Percentiles rank a stretch among this genome's conserved stretches.
Evolutionary conservation across 1,140 invertebrate genomes (phyloP).

Genomic region (Papilio glaucus): DNA sequence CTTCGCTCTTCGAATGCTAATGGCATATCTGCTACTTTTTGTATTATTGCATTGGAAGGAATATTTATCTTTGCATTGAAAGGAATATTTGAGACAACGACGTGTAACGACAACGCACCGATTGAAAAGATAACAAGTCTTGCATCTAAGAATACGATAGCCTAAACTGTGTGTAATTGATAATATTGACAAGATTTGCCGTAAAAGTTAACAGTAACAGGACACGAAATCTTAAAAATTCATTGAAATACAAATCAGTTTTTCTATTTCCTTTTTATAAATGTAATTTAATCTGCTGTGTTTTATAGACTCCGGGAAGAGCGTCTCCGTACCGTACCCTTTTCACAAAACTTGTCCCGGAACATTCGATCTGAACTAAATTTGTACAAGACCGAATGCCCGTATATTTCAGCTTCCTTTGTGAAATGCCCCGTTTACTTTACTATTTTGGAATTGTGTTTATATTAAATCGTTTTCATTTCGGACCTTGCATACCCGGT

Average conservation of each 20-base stretch:
- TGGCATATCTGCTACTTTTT: too few relatives aligned
- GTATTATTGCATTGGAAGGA: too few relatives aligned
- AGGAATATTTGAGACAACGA: too few relatives aligned
- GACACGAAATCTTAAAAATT: too few relatives aligned
- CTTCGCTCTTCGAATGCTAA: too few relatives aligned
- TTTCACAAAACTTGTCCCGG: slow-evolving; percentile 72
- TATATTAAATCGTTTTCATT: slow-evolving; percentile 68
- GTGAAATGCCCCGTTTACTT: slow-evolving; percentile 73
- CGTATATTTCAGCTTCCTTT: slow-evolving; percentile 71
- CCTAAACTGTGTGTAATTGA: too few relatives aligned
- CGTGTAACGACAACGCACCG: too few relatives aligned
- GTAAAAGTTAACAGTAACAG: too few relatives aligned
- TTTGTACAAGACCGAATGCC: slow-evolving; percentile 71
- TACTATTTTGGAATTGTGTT: slow-evolving; percentile 65
- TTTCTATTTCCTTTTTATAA: slow-evolving; percentile 55
- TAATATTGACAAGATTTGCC: too few relatives aligned
- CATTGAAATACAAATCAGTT: slow-evolving; percentile 19
- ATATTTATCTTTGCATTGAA: too few relatives aligned
- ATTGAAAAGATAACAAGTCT: too few relatives aligned
- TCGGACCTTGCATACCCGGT: slow-evolving; percentile 40
- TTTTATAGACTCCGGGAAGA: slow-evolving; percentile 56
- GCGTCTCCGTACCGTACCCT: slow-evolving; percentile 69
- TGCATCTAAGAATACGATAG: too few relatives aligned
- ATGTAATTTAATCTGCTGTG: slow-evolving; percentile 73
- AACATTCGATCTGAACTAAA: slow-evolving; percentile 77